A percentile compares a stretch with the other conserved stretches of the same genome.
Evolutionary conservation across 1,140 invertebrate genomes (phyloP).

Genomic region (Lepidurus packardi): DNA sequence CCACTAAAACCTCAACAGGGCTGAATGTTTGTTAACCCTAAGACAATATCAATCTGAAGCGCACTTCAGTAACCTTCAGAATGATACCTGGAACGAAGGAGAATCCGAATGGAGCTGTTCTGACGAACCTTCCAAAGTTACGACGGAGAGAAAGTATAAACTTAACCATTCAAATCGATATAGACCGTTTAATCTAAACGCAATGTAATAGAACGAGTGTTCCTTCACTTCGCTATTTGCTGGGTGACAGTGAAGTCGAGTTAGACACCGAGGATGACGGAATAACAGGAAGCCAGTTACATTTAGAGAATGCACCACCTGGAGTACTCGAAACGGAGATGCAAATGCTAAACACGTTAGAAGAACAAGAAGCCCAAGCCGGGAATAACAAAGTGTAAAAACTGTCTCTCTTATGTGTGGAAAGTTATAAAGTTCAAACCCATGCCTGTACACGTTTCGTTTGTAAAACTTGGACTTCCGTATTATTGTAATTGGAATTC

Average conservation of each 20-base stretch:
- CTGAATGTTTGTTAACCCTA: neutral
- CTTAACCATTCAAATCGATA: neutral
- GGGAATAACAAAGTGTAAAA: neutral
- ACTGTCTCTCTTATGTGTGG: too few species aligned
- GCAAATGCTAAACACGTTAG: slow-evolving; percentile 8
- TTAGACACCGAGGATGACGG: neutral
- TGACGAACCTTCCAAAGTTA: neutral
- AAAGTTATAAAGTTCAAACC: neutral
- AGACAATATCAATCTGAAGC: neutral
- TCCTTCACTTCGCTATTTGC: neutral
- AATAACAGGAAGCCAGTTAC: slow-evolving; percentile 1
- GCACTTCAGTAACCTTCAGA: neutral
- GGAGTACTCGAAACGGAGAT: neutral
- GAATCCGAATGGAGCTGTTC: neutral
- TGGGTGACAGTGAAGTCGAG: slow-evolving; percentile 17
- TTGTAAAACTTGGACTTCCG: neutral
- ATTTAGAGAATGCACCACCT: neutral
- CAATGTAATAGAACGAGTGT: neutral
- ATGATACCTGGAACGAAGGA: slow-evolving; percentile 1
- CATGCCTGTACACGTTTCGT: neutral
- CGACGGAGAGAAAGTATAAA: neutral
- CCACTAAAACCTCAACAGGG: neutral
- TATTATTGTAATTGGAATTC: neutral
- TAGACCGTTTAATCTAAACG: neutral
- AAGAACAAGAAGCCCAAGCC: neutral